Evolutionary conservation across 2,888 invertebrate species (phyloP).

Genomic region (Melanostoma scalare): DNA sequence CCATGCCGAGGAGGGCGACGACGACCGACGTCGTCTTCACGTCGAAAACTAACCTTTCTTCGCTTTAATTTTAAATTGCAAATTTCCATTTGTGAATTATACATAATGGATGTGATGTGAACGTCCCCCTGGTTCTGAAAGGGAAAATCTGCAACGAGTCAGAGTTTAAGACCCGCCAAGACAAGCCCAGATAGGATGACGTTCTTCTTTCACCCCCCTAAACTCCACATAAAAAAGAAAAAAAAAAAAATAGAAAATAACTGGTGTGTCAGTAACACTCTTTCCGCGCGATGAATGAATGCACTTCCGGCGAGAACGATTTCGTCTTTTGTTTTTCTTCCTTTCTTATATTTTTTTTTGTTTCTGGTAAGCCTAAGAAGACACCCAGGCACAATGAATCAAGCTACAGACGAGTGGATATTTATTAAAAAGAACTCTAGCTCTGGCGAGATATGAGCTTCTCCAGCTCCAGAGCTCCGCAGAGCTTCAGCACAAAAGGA

Average conservation of each 20-base stretch:
- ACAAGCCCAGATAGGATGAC: conserved; percentile 22
- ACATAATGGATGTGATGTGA: conserved; percentile 66
- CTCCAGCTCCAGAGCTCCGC: neutral
- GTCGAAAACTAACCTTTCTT: conserved; percentile 29
- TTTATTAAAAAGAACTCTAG: conserved; percentile 53
- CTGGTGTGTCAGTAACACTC: conserved; percentile 65
- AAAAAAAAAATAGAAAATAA: neutral
- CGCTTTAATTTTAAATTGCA: conserved; percentile 68
- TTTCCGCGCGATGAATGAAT: conserved; percentile 53
- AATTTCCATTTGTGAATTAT: conserved; percentile 68
- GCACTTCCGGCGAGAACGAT: conserved; percentile 58
- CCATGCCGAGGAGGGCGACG: conserved; percentile 1
- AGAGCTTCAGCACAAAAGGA: conserved; percentile 43
- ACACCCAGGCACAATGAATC: conserved; percentile 47
- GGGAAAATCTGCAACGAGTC: neutral
- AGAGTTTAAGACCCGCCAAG: conserved; percentile 11
- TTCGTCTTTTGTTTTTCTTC: conserved; percentile 15
- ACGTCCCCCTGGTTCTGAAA: conserved; percentile 32
- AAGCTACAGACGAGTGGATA: conserved; percentile 62
- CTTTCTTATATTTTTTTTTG: neutral
- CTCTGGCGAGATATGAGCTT: conserved; percentile 47
- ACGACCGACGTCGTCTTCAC: neutral
- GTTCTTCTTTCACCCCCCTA: conserved; percentile 38
- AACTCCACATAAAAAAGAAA: conserved; percentile 20
- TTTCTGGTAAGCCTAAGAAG: conserved; percentile 50